Percentiles rank a stretch among this genome's conserved stretches.
Conservation (phyloP, 2,888 invertebrate genomes). For the Nephrotoma guestfalica region DNA sequence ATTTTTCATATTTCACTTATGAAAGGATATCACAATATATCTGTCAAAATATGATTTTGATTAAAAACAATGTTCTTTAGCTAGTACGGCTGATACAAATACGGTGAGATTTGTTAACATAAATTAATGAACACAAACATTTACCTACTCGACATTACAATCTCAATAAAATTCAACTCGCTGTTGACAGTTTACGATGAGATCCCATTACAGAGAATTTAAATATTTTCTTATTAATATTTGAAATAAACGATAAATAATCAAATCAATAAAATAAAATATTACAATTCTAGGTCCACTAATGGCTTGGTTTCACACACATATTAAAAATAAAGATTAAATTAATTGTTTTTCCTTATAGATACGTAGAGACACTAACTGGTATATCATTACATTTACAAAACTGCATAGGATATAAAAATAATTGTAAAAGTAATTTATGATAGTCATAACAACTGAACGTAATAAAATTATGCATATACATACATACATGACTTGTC, state of each 20-base stretch:
- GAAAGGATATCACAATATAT: too few species aligned
- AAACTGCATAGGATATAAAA: neutral
- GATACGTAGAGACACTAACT: neutral
- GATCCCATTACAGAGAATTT: too few species aligned
- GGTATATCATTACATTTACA: neutral
- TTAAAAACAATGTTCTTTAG: too few species aligned
- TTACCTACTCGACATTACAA: too few species aligned
- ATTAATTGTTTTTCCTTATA: neutral
- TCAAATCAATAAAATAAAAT: neutral
- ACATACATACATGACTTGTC: neutral
- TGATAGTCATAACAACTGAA: neutral
- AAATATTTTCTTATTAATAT: too few species aligned
- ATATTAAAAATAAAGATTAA: neutral
- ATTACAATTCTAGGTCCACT: neutral
- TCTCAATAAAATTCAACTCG: too few species aligned
- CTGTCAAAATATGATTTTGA: too few species aligned
- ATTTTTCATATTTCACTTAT: too few species aligned
- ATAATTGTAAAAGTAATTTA: neutral
- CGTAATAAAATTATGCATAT: neutral
- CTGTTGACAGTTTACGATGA: too few species aligned
- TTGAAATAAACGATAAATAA: neutral
- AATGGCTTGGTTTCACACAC: neutral
- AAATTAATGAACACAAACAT: too few species aligned
- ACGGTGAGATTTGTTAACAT: too few species aligned
- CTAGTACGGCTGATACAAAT: too few species aligned